These are phyloP conservation scores for Proisotoma minuta DNA, from an alignment of 2,888 invertebrate genomes.

Conservation along the genomic window DNA sequence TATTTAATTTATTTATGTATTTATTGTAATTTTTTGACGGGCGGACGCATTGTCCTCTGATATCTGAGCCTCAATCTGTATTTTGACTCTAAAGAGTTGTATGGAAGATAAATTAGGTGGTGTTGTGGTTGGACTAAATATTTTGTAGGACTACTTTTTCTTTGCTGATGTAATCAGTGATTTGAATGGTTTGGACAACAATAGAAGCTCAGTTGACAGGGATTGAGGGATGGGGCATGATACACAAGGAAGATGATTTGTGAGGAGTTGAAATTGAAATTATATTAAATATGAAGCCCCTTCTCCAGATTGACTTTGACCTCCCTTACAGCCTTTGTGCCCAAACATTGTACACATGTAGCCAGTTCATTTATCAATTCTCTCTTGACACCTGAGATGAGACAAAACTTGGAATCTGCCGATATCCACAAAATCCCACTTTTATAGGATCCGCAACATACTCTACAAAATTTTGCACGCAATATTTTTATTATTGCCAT, in stretches of 20 bases:
- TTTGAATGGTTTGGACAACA: neutral
- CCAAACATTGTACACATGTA: constrained; percentile 21
- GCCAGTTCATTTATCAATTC: constrained; percentile 44
- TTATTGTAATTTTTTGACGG: no score
- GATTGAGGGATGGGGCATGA: constrained; percentile 45
- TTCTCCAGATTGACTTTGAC: constrained; percentile 32
- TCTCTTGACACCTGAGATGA: constrained; percentile 32
- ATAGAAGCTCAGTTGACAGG: constrained; percentile 40
- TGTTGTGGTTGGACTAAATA: no score
- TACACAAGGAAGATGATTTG: constrained; percentile 46
- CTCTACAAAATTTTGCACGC: no score
- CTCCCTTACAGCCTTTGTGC: constrained; percentile 40
- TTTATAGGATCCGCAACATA: no score
- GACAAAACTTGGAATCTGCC: neutral
- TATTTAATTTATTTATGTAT: no score
- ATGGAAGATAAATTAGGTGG: no score
- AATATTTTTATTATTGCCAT: no score
- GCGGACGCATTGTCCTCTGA: no score
- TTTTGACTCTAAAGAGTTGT: no score
- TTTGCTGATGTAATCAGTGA: constrained; percentile 3
- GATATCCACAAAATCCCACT: no score
- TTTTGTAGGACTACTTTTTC: no score
- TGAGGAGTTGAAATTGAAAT: constrained; percentile 48
- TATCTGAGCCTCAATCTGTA: no score
- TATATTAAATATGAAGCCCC: constrained; percentile 32